Conservation (phyloP, 2,113 vertebrate genomes). For the Sclerurus mexicanus region DNA sequence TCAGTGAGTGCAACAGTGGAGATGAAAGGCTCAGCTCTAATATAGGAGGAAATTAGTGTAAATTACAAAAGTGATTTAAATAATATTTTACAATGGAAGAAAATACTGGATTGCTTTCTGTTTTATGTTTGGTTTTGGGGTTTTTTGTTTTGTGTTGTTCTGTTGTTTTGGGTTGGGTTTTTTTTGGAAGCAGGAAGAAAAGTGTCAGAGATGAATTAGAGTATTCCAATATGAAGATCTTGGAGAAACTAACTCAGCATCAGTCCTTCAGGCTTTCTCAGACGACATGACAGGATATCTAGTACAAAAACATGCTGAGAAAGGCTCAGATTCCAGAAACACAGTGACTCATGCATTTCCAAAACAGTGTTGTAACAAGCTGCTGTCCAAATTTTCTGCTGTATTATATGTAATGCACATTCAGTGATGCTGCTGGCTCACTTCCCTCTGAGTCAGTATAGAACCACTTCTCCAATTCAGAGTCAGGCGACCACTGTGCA, state of each 20-base stretch:
- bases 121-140: too few relatives aligned
- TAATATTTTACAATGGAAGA: not conserved
- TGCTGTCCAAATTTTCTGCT: slow-evolving; percentile 36
- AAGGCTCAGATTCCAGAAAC: slow-evolving; percentile 27
- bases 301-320: slow-evolving; percentile 31
- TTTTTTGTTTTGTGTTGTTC: too few relatives aligned
- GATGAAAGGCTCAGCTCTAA: not conserved
- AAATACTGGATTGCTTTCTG: not conserved
- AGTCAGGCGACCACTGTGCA: not conserved
- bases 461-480: not conserved
- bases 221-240: not conserved
- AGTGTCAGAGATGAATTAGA: not conserved
- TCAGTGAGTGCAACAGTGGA: not conserved
- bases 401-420: not conserved
- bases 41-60: not conserved
- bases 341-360: slow-evolving; percentile 45
- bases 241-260: not conserved
- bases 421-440: slow-evolving; percentile 26
- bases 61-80: not conserved
- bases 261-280: not conserved
- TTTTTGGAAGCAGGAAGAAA: not conserved
- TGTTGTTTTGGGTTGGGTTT: too few relatives aligned
- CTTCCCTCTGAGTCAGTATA: slow-evolving; percentile 5
- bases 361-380: slow-evolving; percentile 31
- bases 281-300: not conserved